Conservation (phyloP, 1,140 invertebrate species). For the Caenorhabditis remanei region DNA sequence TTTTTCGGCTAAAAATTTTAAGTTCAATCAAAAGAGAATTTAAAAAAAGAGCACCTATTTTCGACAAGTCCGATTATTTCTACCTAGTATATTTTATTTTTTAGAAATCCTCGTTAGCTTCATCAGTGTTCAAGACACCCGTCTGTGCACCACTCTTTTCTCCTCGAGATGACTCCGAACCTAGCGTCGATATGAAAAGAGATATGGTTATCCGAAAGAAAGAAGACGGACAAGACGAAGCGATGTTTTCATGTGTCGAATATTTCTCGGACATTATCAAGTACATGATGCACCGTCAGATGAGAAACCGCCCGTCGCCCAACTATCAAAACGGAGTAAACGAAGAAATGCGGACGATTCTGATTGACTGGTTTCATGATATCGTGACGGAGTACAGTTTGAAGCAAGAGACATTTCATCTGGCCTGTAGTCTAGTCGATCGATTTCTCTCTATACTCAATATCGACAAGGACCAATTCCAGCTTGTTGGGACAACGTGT, state of each 20-base stretch:
- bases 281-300: constrained; percentile 65
- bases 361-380: constrained; percentile 94
- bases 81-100: too few species aligned
- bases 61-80: too few species aligned
- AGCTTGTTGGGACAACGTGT: constrained; percentile 65
- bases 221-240: background rate
- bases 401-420: constrained; percentile 84
- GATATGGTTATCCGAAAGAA: background rate
- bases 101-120: background rate
- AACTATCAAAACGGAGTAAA: constrained; percentile 90
- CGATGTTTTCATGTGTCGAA: constrained; percentile 2
- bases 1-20: too few species aligned
- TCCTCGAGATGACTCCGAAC: too few species aligned
- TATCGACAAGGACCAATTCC: constrained; percentile 59
- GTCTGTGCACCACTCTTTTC: too few species aligned
- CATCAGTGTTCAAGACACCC: too few species aligned
- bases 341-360: constrained; percentile 88
- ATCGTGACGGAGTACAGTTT: constrained; percentile 90
- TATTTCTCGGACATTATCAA: constrained; percentile 54
- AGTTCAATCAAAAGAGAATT: too few species aligned
- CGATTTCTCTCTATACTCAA: constrained; percentile 78
- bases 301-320: constrained; percentile 11
- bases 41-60: too few species aligned
- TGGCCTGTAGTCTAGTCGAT: constrained; percentile 92
- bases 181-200: background rate